Base-by-base conservation (phyloP, 2,888 invertebrate genomes). In the Eupithecia exiguata region DNA sequence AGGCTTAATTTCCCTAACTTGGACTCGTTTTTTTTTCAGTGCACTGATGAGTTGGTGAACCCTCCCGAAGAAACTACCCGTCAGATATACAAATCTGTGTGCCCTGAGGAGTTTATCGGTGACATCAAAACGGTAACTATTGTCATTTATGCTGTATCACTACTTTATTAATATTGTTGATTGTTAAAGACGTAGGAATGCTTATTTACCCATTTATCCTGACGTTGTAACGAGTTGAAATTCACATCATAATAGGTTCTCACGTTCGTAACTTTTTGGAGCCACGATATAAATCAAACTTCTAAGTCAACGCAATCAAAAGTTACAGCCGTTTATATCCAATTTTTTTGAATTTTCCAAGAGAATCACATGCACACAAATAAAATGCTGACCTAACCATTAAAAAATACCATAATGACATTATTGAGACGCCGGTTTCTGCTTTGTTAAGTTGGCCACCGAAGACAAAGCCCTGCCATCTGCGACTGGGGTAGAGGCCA, bases 361-460 rank as follows among this genome's bases (percentile, higher is more conserved):
- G n/a, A n/a, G n/a, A n/a, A n/a, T n/a, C n/a, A n/a, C n/a, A n/a
- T n/a, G n/a, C n/a, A n/a, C n/a, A n/a, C n/a, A n/a, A n/a, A n/a
- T n/a, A n/a, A n/a, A n/a, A n/a, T n/a, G n/a, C 18, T 49, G 9
- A 49, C 49, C 1, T 0, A 53, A 53, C 7, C 49, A n/a, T 49
- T 0, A 49, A 49, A 43, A 49, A n/a, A 3, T 53, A 21, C 49
- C 9, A 21, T n/a, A 53, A 53, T 21, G 5, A 53, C 0, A 18
- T 46, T 21, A 53, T 53, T 21, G 49, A 53, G 49, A 21, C 9
- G 49, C 49, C 49, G 10, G 10, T 53, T 53, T 53, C 49, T 21
- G 49, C 49, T 53, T 53, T 53, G 21, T 53, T 53, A 53, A 53
- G 49, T 53, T 53, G 49, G 49, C 49, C 49, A 49, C n/a, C 49